Percentiles rank a stretch among this genome's conserved stretches.
phyloP scores from a whole-genome alignment of 2,113 vertebrate species.

The Saguinus imperator region DNA sequence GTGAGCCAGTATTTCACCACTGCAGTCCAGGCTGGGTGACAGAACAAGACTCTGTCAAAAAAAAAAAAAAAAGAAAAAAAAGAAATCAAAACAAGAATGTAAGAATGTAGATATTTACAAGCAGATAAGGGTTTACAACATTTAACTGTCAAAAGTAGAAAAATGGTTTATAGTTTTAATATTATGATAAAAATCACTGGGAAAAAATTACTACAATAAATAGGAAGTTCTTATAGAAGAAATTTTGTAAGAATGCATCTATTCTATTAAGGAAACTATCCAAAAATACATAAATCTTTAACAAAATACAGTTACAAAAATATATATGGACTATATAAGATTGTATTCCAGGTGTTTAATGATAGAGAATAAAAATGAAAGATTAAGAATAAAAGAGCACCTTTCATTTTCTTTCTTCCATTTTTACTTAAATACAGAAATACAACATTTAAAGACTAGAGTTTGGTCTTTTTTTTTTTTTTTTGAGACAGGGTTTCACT shows the following conservation, averaged over 20 bases:
- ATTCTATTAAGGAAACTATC: neutral
- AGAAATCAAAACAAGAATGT: too few species aligned
- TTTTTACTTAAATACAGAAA: neutral
- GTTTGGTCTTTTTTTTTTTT: neutral
- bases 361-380: neutral
- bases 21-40: too few species aligned
- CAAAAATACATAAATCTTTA: neutral
- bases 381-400: neutral
- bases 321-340: neutral
- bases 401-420: neutral
- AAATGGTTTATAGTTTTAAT: conserved; percentile 14
- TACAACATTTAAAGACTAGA: neutral
- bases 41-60: too few species aligned
- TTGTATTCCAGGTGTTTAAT: neutral
- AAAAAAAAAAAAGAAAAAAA: too few species aligned
- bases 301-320: neutral
- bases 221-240: neutral
- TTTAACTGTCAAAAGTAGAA: conserved; percentile 20
- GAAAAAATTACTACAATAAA: neutral
- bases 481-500: too few species aligned
- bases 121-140: neutral
- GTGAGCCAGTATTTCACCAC: too few species aligned
- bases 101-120: neutral
- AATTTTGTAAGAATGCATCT: neutral
- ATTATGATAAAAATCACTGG: neutral